A percentile compares a stretch with the other conserved stretches of the same genome.
Conservation (phyloP, 2,113 vertebrate species). For the Grus americana region DNA sequence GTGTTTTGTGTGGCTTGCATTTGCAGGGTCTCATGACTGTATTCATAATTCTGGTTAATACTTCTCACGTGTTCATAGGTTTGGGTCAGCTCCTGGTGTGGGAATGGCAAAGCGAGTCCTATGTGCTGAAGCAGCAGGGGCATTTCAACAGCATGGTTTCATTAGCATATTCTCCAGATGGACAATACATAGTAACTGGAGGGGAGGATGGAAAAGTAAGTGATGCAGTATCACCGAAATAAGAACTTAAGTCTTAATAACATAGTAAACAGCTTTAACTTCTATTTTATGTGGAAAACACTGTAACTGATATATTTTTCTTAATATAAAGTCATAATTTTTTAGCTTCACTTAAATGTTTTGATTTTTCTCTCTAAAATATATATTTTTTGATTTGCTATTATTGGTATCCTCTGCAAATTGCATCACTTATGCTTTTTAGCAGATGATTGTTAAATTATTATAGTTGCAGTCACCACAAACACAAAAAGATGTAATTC, state of each 20-base stretch:
- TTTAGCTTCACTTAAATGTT: neutral
- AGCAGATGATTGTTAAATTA: neutral
- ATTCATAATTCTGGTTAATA: neutral
- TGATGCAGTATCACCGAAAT: neutral
- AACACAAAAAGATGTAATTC: neutral
- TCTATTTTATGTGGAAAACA: neutral
- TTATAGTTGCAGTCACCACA: neutral
- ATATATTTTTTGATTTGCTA: neutral
- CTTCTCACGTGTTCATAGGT: constrained; percentile 69
- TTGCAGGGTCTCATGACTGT: neutral
- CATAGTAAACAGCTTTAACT: neutral
- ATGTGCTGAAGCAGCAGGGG: constrained; percentile 95
- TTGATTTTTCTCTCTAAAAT: neutral
- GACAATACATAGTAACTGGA: constrained; percentile 90
- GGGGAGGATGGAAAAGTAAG: constrained; percentile 95
- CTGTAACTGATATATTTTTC: neutral
- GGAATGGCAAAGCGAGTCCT: constrained; percentile 99
- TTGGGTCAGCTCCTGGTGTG: constrained; percentile 95
- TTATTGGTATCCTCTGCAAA: neutral
- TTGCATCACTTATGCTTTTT: neutral
- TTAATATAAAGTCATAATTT: neutral
- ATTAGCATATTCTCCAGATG: constrained; percentile 91
- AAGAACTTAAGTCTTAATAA: neutral
- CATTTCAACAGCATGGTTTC: constrained; percentile 97
- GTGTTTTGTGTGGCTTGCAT: neutral